phyloP scores from a whole-genome alignment of 2,888 invertebrate genomes.

The Diaprepes abbreviatus region DNA sequence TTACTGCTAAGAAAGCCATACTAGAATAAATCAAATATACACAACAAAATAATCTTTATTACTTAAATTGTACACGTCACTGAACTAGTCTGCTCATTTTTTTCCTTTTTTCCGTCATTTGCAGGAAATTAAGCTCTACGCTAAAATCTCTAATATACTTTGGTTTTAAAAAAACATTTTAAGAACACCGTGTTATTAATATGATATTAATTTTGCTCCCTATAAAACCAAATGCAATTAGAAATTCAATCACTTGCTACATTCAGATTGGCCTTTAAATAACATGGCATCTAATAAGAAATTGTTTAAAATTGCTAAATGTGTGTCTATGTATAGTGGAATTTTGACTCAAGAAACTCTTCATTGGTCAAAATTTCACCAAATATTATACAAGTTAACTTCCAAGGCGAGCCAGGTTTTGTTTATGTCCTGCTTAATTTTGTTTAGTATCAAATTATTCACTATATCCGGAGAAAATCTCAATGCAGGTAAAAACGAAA shows the following conservation, averaged over 20 bases:
- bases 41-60: too few relatives aligned
- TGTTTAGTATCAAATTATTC: too few relatives aligned
- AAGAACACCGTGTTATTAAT: neutral
- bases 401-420: too few relatives aligned
- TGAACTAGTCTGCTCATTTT: too few relatives aligned
- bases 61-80: too few relatives aligned
- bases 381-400: too few relatives aligned
- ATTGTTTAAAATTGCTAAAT: constrained; percentile 21
- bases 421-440: too few relatives aligned
- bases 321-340: neutral
- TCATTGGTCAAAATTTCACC: neutral
- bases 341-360: neutral
- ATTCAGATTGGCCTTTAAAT: neutral
- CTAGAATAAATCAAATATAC: too few relatives aligned
- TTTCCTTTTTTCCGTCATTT: neutral
- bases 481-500: neutral
- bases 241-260: neutral
- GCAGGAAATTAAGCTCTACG: neutral
- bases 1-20: too few relatives aligned
- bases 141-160: constrained; percentile 13
- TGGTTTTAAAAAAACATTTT: neutral
- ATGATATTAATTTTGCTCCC: neutral
- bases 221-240: neutral
- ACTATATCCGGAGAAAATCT: too few relatives aligned
- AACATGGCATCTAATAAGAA: neutral